Percentiles rank a stretch among this genome's conserved stretches.
Evolutionary conservation across 2,113 vertebrate genomes (phyloP).

Genomic region (Actenoides lindsayi): DNA sequence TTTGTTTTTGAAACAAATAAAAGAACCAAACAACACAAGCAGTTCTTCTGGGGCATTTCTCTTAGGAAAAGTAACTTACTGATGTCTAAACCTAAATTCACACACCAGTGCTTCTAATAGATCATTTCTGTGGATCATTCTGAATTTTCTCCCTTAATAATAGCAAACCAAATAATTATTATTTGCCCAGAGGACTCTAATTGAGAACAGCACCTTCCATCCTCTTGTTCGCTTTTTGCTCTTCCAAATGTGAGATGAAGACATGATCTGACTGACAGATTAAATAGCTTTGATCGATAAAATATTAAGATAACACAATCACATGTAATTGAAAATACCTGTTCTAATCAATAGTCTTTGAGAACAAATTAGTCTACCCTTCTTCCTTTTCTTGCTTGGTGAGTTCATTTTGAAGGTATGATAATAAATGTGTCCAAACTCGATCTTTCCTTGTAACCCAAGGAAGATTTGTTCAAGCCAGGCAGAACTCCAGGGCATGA

Average conservation of each 20-base stretch:
- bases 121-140: not conserved
- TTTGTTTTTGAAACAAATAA: not conserved
- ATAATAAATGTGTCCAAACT: constrained; percentile 8
- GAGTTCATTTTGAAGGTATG: constrained; percentile 31
- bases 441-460: not conserved
- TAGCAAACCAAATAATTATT: constrained; percentile 6
- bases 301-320: constrained; percentile 42
- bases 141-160: constrained; percentile 30
- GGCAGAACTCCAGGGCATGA: not conserved
- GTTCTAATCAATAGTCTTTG: constrained; percentile 18
- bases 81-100: not conserved
- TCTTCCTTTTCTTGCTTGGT: constrained; percentile 23
- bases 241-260: constrained; percentile 36
- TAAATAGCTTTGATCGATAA: constrained; percentile 36
- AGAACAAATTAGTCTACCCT: constrained; percentile 23
- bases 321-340: constrained; percentile 48
- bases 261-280: constrained; percentile 38
- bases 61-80: not conserved
- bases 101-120: not conserved
- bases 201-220: constrained; percentile 51
- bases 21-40: not conserved
- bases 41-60: not conserved
- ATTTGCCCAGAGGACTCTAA: constrained; percentile 42
- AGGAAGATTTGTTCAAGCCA: not conserved
- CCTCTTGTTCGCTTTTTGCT: constrained; percentile 38